phyloP scores from a whole-genome alignment of 2,797 vertebrate genomes.

The Prunella strophiata region DNA sequence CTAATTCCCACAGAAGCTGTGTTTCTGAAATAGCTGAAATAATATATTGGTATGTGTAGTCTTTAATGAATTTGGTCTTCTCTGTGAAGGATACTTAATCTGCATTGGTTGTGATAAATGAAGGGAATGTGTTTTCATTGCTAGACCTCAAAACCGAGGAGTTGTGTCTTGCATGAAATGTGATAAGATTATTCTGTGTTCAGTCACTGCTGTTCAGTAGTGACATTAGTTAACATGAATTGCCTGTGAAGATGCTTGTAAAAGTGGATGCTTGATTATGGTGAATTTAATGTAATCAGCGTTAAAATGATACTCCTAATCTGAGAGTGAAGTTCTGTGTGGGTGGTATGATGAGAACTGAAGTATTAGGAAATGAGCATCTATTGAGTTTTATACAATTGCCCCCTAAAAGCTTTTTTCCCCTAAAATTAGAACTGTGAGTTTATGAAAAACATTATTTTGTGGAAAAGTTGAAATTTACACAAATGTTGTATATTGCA shows the following conservation, averaged over 20 bases:
- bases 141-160: neutral
- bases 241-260: neutral
- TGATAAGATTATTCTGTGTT: neutral
- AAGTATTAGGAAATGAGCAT: neutral
- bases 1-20: neutral
- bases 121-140: neutral
- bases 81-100: neutral
- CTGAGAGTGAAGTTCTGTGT: neutral
- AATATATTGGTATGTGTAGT: neutral
- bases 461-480: neutral
- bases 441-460: neutral
- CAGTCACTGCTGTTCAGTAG: neutral
- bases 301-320: constrained; percentile 5
- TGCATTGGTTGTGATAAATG: neutral
- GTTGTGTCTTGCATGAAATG: neutral
- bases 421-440: neutral
- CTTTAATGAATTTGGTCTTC: neutral
- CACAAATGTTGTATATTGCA: neutral
- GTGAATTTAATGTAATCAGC: constrained; percentile 13
- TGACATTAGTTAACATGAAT: neutral
- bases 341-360: neutral
- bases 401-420: neutral
- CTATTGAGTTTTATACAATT: neutral
- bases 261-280: constrained; percentile 32
- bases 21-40: neutral